Base-by-base conservation (phyloP, 1,140 invertebrate species). In the Lucilia sericata region DNA sequence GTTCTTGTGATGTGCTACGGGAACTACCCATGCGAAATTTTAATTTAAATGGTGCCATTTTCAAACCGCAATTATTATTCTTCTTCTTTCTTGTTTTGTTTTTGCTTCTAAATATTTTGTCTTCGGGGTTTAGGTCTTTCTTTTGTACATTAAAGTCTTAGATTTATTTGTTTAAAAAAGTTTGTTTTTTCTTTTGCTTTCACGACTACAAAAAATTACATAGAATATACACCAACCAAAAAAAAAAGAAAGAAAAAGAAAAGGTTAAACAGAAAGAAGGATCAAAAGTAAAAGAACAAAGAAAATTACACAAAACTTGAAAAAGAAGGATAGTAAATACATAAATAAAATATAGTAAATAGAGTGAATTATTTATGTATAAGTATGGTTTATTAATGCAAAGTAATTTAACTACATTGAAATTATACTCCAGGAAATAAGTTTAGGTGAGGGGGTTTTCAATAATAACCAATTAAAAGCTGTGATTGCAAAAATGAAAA, bases 21-120 rank as follows among this genome's bases (percentile, higher is more conserved):
- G 90, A 91, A 84, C 90, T 86, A 78, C 90, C 90, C 89, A 91
- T 91, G 80, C 90, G 90, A 86, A 91, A 91, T 85, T 91, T 91
- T 12, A 91, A 86, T 84, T 91, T 91, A 81, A 91, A 91, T 21
- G 90, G 90, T 51, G 90, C 90, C 90, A 91, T 91, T 74, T 4
- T 84, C 19, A 49, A 78, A 17, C 13, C 12, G 51, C 51, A 34
- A 34, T 25, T 82, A 42, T 74, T 25, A 19, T 51, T 55, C 47
- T 49, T 49, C 36, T 49, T 17, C 0, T 80, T 76, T 36, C 21
- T 5, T 80, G 10, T 25, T 49, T 80, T 80, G 0, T 78, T 49
- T 80, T 12, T 1, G n/a, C 14, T 34, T 75, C 5, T 34, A 34
- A n/a, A 36, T 25, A 30, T 4, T 42, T 80, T 80, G 42, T 80